Evolutionary conservation across 37 sponge, comb jelly and placozoan genomes (phyloP), one percentile per base, ranked within the genome.

Genomic region (Halisarca cf. caerulea): DNA sequence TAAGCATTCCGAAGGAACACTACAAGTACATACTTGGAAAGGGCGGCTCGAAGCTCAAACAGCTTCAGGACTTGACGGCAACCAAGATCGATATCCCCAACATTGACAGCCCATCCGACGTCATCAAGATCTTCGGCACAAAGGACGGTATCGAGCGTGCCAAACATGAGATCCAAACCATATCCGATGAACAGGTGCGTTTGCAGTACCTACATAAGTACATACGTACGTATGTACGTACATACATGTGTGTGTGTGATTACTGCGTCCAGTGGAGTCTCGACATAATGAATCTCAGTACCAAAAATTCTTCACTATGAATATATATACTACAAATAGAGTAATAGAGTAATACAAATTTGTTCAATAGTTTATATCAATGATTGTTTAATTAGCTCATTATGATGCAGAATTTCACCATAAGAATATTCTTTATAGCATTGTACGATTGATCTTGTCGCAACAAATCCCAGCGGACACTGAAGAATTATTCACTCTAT

Each of bases 71-170:
- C 36, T 27, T 41, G 25, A 94, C 97, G 8, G 89, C 86, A 23
- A 97, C 97, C 68, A 91, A 88, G 82, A 92, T 97, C 71, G 71
- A 57, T 4, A 59, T 94, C 3, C 94, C 95, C 15, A 78, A 86
- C 9, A 54, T 47, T 53, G 95, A 97, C 23, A 88, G 88, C 79
- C 37, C 75, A 40, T 82, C 86, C 37, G 95, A 92, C 62, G 35
- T 86, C 27, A 84, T 97, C 83, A 90, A 91, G 87, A 90, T 97
- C 57, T 80, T 88, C 8, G 98, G 98, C 2, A 94, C 91, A 39
- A 90, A 91, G 86, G 98, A 97, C 58, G 92, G 89, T 1, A 83
- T 94, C 9, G 98, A 97, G 62, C 88, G 89, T 57, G 98, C 98
- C 39, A 74, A 89, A 11, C 95, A 94, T 47, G 79, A 90, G 72